A percentile compares a stretch with the other conserved stretches of the same genome.
Evolutionary conservation across 2,888 invertebrate species (phyloP).

Genomic region (Bedellia somnulentella): DNA sequence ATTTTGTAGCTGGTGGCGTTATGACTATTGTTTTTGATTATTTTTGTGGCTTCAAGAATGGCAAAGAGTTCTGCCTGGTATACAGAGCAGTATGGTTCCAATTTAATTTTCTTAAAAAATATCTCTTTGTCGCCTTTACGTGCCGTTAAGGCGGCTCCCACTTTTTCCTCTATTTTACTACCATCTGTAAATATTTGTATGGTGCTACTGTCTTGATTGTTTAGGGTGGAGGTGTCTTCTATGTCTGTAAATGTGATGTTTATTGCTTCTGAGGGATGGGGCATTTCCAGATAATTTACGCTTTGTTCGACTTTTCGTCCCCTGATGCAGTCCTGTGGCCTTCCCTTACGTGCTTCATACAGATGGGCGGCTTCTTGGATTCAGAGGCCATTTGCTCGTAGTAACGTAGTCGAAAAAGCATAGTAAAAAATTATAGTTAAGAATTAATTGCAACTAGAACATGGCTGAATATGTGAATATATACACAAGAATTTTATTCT

Average conservation of each 20-base stretch:
- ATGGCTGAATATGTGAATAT: no score
- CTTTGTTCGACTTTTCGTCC: background rate
- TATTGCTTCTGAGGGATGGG: background rate
- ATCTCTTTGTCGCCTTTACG: no score
- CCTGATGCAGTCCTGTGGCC: no score
- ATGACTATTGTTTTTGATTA: background rate
- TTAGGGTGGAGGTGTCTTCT: background rate
- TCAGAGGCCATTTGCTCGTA: no score
- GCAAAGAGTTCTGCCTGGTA: conserved; percentile 2
- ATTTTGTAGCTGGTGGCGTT: no score
- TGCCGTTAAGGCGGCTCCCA: no score
- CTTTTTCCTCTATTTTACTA: conserved; percentile 5
- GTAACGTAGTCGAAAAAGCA: no score
- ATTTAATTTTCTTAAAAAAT: background rate
- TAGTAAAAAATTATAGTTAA: no score
- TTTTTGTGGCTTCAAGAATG: background rate
- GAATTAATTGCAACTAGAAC: no score
- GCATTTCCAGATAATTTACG: background rate
- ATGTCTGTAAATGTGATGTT: background rate
- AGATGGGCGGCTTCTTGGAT: conserved; percentile 1
- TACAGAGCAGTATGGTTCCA: conserved; percentile 3
- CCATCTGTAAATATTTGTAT: no score
- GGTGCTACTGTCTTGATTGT: no score
- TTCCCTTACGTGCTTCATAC: conserved; percentile 1
- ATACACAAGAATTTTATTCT: no score